Evolutionary conservation across 2,797 vertebrate species (phyloP).

Genomic region (Euphonia xanthogaster): DNA sequence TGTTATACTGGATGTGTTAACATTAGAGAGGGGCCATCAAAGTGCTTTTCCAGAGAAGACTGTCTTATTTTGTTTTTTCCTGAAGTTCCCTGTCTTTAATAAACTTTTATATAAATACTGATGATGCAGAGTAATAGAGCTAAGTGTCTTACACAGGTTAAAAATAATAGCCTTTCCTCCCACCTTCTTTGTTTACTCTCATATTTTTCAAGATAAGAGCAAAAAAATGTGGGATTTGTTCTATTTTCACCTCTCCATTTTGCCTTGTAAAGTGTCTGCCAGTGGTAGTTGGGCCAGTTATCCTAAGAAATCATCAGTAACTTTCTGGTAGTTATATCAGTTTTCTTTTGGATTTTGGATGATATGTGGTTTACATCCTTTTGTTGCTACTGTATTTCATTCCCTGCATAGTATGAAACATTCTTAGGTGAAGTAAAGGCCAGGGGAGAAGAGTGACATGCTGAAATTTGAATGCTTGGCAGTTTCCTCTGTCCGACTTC

Average conservation of each 20-base stretch:
- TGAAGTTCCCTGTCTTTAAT: neutral
- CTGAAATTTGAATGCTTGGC: neutral
- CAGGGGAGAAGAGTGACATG: neutral
- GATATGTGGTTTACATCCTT: neutral
- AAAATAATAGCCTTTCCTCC: neutral
- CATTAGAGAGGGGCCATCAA: neutral
- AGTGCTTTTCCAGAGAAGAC: neutral
- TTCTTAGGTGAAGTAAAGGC: neutral
- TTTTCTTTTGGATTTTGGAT: neutral
- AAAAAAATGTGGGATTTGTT: accelerated
- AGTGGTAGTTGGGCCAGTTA: neutral
- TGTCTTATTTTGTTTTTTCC: neutral
- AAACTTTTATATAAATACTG: neutral
- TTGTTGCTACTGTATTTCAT: neutral
- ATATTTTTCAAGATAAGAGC: neutral
- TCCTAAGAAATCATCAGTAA: neutral
- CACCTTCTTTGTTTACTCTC: neutral
- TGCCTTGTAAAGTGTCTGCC: neutral
- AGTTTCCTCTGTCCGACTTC: neutral
- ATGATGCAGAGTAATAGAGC: neutral
- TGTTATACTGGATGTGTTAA: neutral
- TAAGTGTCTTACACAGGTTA: neutral
- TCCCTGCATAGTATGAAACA: neutral
- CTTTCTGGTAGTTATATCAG: neutral
- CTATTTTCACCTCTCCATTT: neutral